Evolutionary conservation across 2,113 vertebrate genomes (phyloP).

Genomic region (Stomatorhinus ivindoensis): DNA sequence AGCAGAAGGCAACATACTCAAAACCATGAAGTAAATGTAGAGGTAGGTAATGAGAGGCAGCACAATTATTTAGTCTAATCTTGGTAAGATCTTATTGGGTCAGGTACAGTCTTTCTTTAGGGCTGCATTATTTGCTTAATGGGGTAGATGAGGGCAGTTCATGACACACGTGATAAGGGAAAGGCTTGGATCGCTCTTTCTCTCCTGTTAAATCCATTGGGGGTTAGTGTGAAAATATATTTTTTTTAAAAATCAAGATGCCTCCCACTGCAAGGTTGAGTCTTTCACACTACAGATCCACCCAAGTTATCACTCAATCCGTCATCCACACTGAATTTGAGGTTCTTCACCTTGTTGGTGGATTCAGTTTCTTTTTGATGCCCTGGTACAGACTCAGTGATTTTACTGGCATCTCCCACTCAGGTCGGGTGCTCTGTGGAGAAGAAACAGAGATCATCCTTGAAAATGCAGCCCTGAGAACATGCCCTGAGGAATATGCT

Average conservation of each 20-base stretch:
- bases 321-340: background rate
- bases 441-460: background rate
- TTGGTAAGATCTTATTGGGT: background rate
- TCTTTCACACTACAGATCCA: background rate
- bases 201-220: background rate
- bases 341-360: conserved; percentile 55
- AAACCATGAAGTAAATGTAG: background rate
- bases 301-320: background rate
- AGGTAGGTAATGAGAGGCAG: background rate
- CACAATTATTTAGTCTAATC: background rate
- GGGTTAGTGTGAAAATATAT: background rate
- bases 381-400: conserved; percentile 64
- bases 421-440: conserved; percentile 61
- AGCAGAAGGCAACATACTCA: background rate
- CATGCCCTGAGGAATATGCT: too few species aligned
- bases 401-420: conserved; percentile 64
- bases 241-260: background rate
- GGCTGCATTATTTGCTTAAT: background rate
- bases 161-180: background rate
- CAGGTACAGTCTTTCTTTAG: background rate
- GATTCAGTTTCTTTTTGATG: conserved; percentile 63
- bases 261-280: background rate
- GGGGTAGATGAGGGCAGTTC: background rate
- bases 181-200: background rate
- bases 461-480: background rate